These are phyloP conservation scores for Kryphioiulus occultus DNA, from an alignment of 2,888 invertebrate species.

Conservation along the genomic window DNA sequence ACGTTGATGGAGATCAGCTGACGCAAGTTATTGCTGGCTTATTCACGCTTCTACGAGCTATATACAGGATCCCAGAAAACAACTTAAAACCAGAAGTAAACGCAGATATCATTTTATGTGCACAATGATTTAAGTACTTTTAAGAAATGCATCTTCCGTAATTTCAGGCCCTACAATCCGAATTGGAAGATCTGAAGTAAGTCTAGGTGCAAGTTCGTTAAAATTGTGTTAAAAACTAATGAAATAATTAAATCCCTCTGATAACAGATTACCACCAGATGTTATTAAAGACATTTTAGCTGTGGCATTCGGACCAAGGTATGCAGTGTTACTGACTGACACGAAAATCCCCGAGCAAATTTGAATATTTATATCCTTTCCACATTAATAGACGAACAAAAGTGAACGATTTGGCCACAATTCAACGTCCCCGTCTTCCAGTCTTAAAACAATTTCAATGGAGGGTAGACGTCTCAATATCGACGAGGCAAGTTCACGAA, in stretches of 20 bases:
- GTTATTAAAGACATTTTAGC: constrained; percentile 33
- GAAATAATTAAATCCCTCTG: background rate
- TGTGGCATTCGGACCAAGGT: constrained; percentile 34
- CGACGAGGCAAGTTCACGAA: constrained; percentile 44
- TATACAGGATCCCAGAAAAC: constrained; percentile 22
- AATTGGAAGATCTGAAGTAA: constrained; percentile 44
- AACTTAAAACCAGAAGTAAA: constrained; percentile 17
- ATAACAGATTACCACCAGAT: constrained; percentile 24
- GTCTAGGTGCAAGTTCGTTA: background rate
- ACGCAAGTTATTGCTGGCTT: constrained; percentile 35
- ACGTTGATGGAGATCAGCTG: constrained; percentile 13
- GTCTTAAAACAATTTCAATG: constrained; percentile 47
- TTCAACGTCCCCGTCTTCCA: background rate
- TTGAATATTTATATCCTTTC: background rate
- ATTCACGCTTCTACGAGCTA: background rate
- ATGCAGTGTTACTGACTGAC: background rate
- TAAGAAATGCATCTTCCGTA: background rate
- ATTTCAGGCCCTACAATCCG: constrained; percentile 31
- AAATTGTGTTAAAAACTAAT: background rate
- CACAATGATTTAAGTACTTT: background rate
- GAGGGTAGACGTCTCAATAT: constrained; percentile 50
- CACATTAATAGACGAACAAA: background rate
- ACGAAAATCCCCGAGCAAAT: background rate
- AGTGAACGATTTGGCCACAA: constrained; percentile 8
- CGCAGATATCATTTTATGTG: background rate